A percentile compares a stretch with the other conserved stretches of the same genome.
Conservation (phyloP, 1,140 invertebrate species). For the Microvelia longipes region DNA sequence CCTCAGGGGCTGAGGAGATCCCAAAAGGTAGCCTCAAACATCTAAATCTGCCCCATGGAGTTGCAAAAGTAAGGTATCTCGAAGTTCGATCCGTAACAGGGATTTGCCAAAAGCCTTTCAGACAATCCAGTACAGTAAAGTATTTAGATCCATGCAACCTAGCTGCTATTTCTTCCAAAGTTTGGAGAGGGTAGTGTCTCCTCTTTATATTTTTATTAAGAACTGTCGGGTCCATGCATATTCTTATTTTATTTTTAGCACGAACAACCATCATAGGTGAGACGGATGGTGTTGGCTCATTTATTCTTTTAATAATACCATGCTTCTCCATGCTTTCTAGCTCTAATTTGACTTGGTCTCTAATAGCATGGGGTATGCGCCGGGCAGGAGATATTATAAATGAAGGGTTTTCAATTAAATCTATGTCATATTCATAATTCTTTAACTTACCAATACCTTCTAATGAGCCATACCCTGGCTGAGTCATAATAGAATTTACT, state of each 20-base stretch:
- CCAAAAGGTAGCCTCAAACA: slow-evolving; percentile 26
- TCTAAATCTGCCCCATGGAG: slow-evolving; percentile 23
- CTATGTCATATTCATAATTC: background rate
- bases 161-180: slow-evolving; percentile 11
- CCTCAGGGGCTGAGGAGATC: slow-evolving; percentile 18
- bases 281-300: slow-evolving; percentile 10
- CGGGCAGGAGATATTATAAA: background rate
- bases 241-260: slow-evolving; percentile 6
- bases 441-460: background rate
- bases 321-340: slow-evolving; percentile 7
- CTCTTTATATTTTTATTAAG: slow-evolving; percentile 11
- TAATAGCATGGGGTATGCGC: background rate
- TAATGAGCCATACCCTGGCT: no score
- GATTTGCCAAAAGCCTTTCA: slow-evolving; percentile 13
- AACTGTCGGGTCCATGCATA: slow-evolving; percentile 9
- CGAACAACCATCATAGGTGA: slow-evolving; percentile 10
- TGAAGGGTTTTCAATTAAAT: background rate
- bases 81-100: slow-evolving; percentile 4
- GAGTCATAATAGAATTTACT: background rate
- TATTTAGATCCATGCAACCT: slow-evolving; percentile 8
- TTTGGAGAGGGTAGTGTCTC: slow-evolving; percentile 11
- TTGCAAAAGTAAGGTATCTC: slow-evolving; percentile 21
- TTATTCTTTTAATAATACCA: slow-evolving; percentile 9
- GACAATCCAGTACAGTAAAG: slow-evolving; percentile 11
- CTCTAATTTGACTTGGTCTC: slow-evolving; percentile 7